phyloP scores from a whole-genome alignment of 2,888 invertebrate species.

The Hypercompe scribonia region DNA sequence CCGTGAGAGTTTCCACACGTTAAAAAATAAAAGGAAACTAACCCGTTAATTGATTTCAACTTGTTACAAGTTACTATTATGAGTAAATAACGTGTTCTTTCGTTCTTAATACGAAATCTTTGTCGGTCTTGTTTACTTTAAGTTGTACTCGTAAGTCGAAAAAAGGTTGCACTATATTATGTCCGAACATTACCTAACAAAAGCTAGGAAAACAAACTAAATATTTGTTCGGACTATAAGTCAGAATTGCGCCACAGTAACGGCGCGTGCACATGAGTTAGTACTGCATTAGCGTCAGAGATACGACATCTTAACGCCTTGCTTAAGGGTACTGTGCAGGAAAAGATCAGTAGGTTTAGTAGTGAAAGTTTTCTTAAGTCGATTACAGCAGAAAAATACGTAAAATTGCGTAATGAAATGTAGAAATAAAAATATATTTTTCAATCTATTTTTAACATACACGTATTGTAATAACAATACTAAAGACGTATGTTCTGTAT shows the following conservation, averaged over 20 bases:
- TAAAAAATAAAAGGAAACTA: too few relatives aligned
- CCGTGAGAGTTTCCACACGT: too few relatives aligned
- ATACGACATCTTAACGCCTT: conserved; percentile 82
- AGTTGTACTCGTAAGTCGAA: conserved; percentile 17
- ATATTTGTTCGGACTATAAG: conserved; percentile 63
- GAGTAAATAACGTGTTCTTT: neutral
- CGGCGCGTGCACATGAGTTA: conserved; percentile 82
- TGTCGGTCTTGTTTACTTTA: neutral
- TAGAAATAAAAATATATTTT: too few relatives aligned
- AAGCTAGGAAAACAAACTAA: conserved; percentile 52
- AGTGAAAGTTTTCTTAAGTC: neutral
- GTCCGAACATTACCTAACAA: conserved; percentile 33
- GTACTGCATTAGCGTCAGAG: conserved; percentile 79
- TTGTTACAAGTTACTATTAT: neutral
- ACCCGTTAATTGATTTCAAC: neutral
- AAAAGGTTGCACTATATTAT: conserved; percentile 23
- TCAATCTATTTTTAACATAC: too few relatives aligned
- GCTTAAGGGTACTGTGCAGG: conserved; percentile 40
- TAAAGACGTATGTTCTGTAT: too few relatives aligned
- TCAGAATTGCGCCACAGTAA: conserved; percentile 67
- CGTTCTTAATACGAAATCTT: neutral
- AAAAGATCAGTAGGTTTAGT: conserved; percentile 38
- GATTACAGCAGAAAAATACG: too few relatives aligned
- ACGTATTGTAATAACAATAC: too few relatives aligned
- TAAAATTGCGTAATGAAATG: too few relatives aligned